phyloP scores from a whole-genome alignment of 2,888 invertebrate genomes.

The Melolontha melolontha region DNA sequence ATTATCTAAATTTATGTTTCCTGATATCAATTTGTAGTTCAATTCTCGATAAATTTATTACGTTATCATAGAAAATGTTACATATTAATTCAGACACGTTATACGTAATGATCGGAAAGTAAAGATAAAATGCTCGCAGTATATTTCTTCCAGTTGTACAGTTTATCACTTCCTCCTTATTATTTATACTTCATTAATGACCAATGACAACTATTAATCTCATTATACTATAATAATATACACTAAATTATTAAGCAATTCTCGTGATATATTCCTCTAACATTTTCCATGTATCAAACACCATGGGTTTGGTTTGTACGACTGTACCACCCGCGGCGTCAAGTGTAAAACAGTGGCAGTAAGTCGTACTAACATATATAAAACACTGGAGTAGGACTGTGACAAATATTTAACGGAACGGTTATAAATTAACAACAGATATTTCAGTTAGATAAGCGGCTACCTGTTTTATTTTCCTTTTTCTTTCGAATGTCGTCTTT shows the following conservation, averaged over 20 bases:
- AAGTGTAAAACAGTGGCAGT: slow-evolving; percentile 65
- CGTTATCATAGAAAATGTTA: not conserved
- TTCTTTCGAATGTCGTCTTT: slow-evolving; percentile 7
- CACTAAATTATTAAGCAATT: slow-evolving; percentile 35
- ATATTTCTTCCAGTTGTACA: slow-evolving; percentile 8
- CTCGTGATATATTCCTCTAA: slow-evolving; percentile 24
- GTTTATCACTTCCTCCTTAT: slow-evolving; percentile 29
- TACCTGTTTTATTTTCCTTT: slow-evolving; percentile 40
- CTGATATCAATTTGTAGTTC: not conserved
- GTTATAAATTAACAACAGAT: slow-evolving; percentile 63
- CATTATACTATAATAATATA: slow-evolving; percentile 25
- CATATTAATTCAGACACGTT: not conserved
- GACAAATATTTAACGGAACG: slow-evolving; percentile 64
- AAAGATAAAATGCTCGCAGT: slow-evolving; percentile 4
- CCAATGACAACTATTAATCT: slow-evolving; percentile 32
- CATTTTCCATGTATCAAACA: slow-evolving; percentile 5
- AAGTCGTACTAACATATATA: slow-evolving; percentile 63
- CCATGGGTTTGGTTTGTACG: slow-evolving; percentile 46
- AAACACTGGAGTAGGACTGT: slow-evolving; percentile 64
- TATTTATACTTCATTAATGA: slow-evolving; percentile 37
- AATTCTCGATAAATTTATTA: not conserved
- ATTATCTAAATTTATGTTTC: not conserved
- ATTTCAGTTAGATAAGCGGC: slow-evolving; percentile 59
- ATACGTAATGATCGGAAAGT: not conserved
- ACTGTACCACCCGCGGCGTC: slow-evolving; percentile 59